These are phyloP conservation scores for Aptenodytes patagonicus DNA, from an alignment of 2,113 vertebrate species.

Conservation along the genomic window DNA sequence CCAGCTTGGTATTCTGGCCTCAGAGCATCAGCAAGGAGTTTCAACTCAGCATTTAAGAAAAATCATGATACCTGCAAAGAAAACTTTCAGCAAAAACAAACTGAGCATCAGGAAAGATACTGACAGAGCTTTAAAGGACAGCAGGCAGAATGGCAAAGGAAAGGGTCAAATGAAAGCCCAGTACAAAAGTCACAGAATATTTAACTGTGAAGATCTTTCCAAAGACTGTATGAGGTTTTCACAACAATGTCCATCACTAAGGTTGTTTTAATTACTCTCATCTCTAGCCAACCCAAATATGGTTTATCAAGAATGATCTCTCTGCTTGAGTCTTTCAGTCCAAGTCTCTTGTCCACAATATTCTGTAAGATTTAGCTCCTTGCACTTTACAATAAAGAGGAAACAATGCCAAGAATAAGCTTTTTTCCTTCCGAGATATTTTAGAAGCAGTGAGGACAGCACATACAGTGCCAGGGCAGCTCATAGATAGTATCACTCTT, in stretches of 20 bases:
- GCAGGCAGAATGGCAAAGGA: background rate
- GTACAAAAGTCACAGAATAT: background rate
- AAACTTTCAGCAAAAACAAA: background rate
- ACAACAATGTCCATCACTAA: background rate
- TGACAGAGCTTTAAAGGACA: background rate
- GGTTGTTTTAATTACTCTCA: background rate
- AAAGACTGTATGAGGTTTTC: background rate
- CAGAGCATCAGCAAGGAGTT: background rate
- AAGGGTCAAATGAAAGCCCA: background rate
- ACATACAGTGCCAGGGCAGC: background rate
- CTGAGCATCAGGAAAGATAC: background rate
- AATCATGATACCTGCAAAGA: background rate
- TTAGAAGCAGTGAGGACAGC: background rate
- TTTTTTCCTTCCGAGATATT: background rate
- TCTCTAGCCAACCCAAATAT: background rate
- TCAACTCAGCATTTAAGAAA: background rate
- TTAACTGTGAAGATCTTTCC: background rate
- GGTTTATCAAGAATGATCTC: constrained; percentile 8
- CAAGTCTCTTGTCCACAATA: background rate
- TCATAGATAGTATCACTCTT: background rate
- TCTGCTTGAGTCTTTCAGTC: background rate
- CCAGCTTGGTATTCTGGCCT: background rate
- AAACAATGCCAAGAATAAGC: constrained; percentile 4
- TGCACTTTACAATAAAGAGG: background rate
- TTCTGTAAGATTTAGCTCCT: background rate